Percentiles rank a stretch among this genome's conserved stretches.
These are phyloP conservation scores for Numenius phaeopus DNA, from an alignment of 2,797 vertebrate species.

Conservation along the genomic window DNA sequence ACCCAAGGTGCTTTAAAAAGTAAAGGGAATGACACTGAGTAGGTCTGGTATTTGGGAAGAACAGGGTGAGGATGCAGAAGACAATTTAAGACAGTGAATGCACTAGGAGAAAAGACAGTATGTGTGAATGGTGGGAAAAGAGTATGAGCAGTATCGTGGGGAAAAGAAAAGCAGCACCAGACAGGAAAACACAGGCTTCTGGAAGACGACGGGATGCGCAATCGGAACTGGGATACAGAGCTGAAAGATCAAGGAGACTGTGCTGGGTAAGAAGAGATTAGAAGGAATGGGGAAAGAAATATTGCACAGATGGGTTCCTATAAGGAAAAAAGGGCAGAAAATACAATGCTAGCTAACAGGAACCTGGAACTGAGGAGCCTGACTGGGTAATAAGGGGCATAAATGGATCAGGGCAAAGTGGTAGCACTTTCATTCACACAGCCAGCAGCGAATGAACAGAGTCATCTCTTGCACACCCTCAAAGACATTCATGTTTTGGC, in stretches of 20 bases:
- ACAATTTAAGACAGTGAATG: not conserved
- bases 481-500: not conserved
- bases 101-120: not conserved
- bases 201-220: not conserved
- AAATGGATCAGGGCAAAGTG: not conserved
- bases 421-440: not conserved
- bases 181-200: not conserved
- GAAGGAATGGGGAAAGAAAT: not conserved
- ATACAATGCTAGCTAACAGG: not conserved
- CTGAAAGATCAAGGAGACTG: not conserved
- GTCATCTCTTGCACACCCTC: not conserved
- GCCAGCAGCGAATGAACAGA: not conserved
- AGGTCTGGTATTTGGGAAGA: not conserved
- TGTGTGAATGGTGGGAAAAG: not conserved
- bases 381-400: not conserved
- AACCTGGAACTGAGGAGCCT: not conserved
- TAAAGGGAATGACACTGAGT: not conserved
- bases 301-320: accelerated
- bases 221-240: not conserved
- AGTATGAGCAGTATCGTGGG: not conserved
- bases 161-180: not conserved
- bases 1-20: not conserved
- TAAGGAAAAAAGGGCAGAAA: not conserved
- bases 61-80: not conserved
- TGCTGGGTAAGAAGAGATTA: not conserved